Conservation (phyloP, 1,140 invertebrate genomes). For the Diuraphis noxia region DNA sequence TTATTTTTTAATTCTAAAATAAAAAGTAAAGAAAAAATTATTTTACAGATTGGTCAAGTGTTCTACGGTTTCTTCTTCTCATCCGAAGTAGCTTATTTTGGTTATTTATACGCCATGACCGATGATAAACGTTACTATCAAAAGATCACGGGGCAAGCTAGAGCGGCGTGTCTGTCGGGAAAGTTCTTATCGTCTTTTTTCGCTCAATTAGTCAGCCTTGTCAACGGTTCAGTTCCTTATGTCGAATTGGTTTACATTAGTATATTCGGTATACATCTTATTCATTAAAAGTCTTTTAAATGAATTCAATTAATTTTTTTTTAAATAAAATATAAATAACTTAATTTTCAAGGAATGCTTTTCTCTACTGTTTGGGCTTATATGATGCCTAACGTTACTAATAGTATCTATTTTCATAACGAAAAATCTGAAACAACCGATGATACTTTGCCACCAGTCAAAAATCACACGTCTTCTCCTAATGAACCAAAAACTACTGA, state of each 20-base stretch:
- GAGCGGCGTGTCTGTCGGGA: slow-evolving; percentile 36
- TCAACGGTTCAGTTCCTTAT: slow-evolving; percentile 38
- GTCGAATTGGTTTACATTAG: slow-evolving; percentile 12
- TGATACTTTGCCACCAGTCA: background rate
- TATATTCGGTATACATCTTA: slow-evolving; percentile 43
- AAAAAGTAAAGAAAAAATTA: background rate
- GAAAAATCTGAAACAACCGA: background rate
- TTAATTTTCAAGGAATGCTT: slow-evolving; percentile 65
- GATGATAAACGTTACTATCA: slow-evolving; percentile 71
- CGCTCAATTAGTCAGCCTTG: background rate
- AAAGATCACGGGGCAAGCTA: slow-evolving; percentile 68
- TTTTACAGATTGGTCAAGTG: slow-evolving; percentile 62
- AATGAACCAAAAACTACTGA: background rate
- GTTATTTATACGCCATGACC: slow-evolving; percentile 92
- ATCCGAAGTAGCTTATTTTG: slow-evolving; percentile 88
- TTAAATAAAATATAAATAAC: too few species aligned
- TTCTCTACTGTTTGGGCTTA: slow-evolving; percentile 74
- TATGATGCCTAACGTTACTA: slow-evolving; percentile 74
- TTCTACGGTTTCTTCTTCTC: slow-evolving; percentile 83
- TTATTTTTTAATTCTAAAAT: background rate
- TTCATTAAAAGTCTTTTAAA: background rate
- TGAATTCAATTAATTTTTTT: too few species aligned
- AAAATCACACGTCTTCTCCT: background rate
- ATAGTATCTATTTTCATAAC: slow-evolving; percentile 64
- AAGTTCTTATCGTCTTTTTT: slow-evolving; percentile 39